Percentiles rank a stretch among this genome's conserved stretches.
These are phyloP conservation scores for Apamea sordens DNA, from an alignment of 2,888 invertebrate genomes.

Conservation along the genomic window DNA sequence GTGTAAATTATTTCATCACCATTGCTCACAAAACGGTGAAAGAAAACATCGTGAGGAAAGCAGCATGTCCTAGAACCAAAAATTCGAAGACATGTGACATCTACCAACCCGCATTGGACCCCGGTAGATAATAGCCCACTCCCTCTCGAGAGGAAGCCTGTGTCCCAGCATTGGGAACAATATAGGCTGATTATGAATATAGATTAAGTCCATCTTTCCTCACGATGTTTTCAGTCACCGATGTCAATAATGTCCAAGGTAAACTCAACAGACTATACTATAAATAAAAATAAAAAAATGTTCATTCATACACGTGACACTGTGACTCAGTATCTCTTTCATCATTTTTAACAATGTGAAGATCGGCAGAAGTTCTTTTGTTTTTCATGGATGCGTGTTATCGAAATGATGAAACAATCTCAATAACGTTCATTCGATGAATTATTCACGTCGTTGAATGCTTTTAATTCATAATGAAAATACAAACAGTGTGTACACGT, in stretches of 20 bases:
- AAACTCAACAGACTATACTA: too few species aligned
- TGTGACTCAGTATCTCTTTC: background rate
- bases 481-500: constrained; percentile 18
- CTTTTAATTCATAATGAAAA: constrained; percentile 27
- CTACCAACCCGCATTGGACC: too few species aligned
- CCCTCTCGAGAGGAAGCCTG: too few species aligned
- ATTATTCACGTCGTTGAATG: constrained; percentile 28
- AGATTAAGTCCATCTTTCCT: background rate
- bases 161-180: too few species aligned
- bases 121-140: too few species aligned
- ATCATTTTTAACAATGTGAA: background rate
- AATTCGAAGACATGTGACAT: too few species aligned
- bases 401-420: constrained; percentile 20
- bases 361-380: background rate
- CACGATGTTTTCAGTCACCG: background rate
- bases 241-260: background rate
- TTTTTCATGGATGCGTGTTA: constrained; percentile 7
- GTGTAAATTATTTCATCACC: too few species aligned
- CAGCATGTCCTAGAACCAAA: too few species aligned
- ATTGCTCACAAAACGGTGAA: too few species aligned
- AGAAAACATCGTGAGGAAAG: too few species aligned
- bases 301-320: background rate
- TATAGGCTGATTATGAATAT: too few species aligned
- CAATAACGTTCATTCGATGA: constrained; percentile 20
- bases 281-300: background rate